Conservation (phyloP, 2,113 vertebrate genomes). For the Odontophorus gujanensis region DNA sequence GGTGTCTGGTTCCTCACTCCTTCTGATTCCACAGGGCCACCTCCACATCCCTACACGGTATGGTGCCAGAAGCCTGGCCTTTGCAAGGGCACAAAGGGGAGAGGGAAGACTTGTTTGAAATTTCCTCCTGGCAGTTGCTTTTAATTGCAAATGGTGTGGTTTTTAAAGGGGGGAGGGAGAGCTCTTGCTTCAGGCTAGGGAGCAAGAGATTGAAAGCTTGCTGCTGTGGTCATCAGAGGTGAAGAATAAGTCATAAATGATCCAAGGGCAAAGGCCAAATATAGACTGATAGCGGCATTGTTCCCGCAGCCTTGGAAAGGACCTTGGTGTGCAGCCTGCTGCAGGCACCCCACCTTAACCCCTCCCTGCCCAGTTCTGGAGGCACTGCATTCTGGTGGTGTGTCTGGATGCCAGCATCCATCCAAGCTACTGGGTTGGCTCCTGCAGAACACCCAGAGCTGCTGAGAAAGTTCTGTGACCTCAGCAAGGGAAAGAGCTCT, state of each 20-base stretch:
- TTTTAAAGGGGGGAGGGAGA: constrained; percentile 52
- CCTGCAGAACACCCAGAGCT: neutral
- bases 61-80: neutral
- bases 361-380: constrained; percentile 54
- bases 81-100: neutral
- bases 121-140: constrained; percentile 36
- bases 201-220: constrained; percentile 76
- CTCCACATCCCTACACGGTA: fast-evolving
- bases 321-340: constrained; percentile 61
- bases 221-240: constrained; percentile 74
- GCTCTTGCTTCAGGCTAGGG: constrained; percentile 49
- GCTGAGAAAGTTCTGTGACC: neutral
- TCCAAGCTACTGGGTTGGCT: neutral
- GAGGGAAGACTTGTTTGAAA: neutral
- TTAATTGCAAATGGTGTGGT: constrained; percentile 67
- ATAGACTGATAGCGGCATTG: constrained; percentile 82
- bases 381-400: neutral
- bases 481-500: neutral
- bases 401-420: fast-evolving
- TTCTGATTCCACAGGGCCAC: neutral
- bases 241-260: constrained; percentile 84
- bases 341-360: constrained; percentile 71
- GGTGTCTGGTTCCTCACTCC: neutral
- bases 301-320: constrained; percentile 77
- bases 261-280: constrained; percentile 80